Evolutionary conservation across 2,888 invertebrate genomes (phyloP).

Genomic region (Neoascia interrupta): DNA sequence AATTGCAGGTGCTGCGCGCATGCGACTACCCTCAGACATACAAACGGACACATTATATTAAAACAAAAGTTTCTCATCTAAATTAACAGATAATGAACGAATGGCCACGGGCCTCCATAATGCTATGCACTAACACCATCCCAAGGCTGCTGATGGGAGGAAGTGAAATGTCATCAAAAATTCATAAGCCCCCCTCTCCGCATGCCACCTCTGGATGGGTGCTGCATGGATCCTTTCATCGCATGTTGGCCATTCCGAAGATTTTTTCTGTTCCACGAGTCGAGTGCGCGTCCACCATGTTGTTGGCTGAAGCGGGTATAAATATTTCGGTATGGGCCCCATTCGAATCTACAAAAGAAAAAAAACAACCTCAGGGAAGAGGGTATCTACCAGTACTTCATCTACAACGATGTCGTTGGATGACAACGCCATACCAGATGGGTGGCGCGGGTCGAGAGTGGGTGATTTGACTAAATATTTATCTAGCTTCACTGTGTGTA

Average conservation of each 20-base stretch:
- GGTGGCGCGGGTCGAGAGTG: constrained; percentile 2
- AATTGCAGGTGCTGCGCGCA: constrained; percentile 61
- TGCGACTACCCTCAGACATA: constrained; percentile 42
- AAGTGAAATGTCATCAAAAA: constrained; percentile 59
- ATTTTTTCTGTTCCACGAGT: constrained; percentile 48
- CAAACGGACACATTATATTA: not conserved
- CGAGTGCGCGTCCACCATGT: constrained; percentile 19
- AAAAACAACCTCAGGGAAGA: not conserved
- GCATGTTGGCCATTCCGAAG: constrained; percentile 50
- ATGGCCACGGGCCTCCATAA: not conserved
- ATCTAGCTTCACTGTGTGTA: constrained; percentile 19
- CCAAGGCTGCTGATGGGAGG: constrained; percentile 22
- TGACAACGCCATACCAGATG: constrained; percentile 43
- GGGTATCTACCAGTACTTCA: constrained; percentile 6
- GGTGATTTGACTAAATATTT: constrained; percentile 41
- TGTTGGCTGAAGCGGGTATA: constrained; percentile 3
- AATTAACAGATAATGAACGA: constrained; percentile 65
- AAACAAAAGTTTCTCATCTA: constrained; percentile 50
- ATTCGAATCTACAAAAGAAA: constrained; percentile 14
- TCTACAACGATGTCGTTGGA: constrained; percentile 58
- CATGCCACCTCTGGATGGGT: not conserved
- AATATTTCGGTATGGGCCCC: constrained; percentile 29
- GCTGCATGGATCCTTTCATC: constrained; percentile 56
- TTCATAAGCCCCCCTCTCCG: constrained; percentile 19
- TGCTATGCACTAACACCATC: constrained; percentile 53